These are phyloP conservation scores for Capitella teleta DNA, from an alignment of 1,140 invertebrate genomes.

Conservation along the genomic window DNA sequence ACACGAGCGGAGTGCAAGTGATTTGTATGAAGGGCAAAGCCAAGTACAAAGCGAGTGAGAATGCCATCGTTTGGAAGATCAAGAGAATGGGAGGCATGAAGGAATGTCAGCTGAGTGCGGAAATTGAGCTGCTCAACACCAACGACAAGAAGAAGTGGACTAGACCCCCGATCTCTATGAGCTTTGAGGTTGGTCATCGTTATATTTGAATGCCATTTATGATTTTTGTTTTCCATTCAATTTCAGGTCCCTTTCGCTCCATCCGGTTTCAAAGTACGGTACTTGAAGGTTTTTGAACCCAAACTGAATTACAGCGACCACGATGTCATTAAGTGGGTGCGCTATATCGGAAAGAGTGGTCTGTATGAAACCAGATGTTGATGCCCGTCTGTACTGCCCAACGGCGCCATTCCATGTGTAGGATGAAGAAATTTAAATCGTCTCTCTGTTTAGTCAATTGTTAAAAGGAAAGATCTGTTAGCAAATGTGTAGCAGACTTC, in stretches of 20 bases:
- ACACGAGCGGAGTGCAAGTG: slow-evolving; percentile 96
- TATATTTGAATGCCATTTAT: background rate
- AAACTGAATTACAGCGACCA: slow-evolving; percentile 99
- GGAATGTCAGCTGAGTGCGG: slow-evolving; percentile 96
- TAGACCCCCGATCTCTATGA: slow-evolving; percentile 99
- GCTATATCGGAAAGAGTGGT: slow-evolving; percentile 97
- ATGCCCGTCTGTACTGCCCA: no score
- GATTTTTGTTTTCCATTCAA: background rate
- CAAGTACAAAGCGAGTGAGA: slow-evolving; percentile 99
- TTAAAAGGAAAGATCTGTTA: no score
- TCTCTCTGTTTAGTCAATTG: no score
- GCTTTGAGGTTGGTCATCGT: slow-evolving; percentile 79
- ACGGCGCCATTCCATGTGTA: no score
- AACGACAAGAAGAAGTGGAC: slow-evolving; percentile 97
- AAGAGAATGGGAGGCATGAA: slow-evolving; percentile 99
- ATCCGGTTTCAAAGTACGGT: slow-evolving; percentile 96
- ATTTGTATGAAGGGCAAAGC: slow-evolving; percentile 99
- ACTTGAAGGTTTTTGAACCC: slow-evolving; percentile 98
- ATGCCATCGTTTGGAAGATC: slow-evolving; percentile 99
- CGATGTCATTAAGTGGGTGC: slow-evolving; percentile 99
- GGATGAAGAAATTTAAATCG: no score
- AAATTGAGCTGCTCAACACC: slow-evolving; percentile 97
- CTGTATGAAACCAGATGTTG: slow-evolving; percentile 95
- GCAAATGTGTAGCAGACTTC: no score
- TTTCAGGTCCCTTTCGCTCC: slow-evolving; percentile 75